Evolutionary conservation across 2,113 vertebrate species (phyloP), one percentile per base, ranked within the genome.

Genomic region (Condylura cristata): DNA sequence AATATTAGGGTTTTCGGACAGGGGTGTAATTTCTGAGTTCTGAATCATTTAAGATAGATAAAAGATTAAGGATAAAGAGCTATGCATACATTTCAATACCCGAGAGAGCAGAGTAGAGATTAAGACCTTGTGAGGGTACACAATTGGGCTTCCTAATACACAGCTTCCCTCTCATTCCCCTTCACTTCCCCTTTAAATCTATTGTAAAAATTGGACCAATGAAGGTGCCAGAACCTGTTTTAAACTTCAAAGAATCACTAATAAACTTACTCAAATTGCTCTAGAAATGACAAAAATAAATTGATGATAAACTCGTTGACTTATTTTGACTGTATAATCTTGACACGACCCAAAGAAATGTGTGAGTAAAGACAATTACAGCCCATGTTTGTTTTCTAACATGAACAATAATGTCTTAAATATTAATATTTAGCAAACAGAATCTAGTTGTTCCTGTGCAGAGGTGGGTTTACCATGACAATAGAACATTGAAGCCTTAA

Each of bases 231-330:
- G 16, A 7, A 78, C 14, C 26, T 74, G 65, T 53, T 17, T 34
- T 80, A 92, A 83, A 37, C 6, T 41, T 91, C 32, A 83, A 74
- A 80, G 8, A 79, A 70, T 30, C 58, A 16, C 16, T 14, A 66
- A 66, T 37, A 58, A 51, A 51, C 28, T 84, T 90, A 93, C 53
- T 91, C 46, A 88, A 83, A 68, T 83, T 89, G 34, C 22, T 85
- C 37, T 83, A 11, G 5, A 74, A 53, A 70, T 60, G 11, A 88
- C 90, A 85, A 66, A 87, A 88, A 70, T 63, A 12, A 13, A 8
- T 53, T 24, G 11, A 84, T 65, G 30, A 93, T 85, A 92, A 84
- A 5, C 10, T 65, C 56, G 65, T 37, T 37, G 51, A 58, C 30
- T 79, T 91, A 79, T 68, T 78, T 91, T 91, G 22, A 11, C 24